Evolutionary conservation across 2,797 vertebrate genomes (phyloP).

Genomic region (Neosilurus hyrtlii): DNA sequence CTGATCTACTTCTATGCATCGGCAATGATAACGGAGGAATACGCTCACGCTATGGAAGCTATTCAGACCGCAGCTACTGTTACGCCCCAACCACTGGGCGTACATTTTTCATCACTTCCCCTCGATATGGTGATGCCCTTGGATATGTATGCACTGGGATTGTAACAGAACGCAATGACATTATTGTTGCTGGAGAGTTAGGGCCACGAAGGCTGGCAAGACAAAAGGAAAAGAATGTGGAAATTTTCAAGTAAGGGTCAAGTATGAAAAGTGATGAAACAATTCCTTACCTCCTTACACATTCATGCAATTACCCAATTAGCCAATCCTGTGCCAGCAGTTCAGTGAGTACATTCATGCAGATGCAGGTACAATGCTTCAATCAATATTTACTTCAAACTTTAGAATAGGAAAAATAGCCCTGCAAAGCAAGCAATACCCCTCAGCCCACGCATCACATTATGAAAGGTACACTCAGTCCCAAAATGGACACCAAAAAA

Average conservation of each 20-base stretch:
- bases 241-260: constrained; percentile 85
- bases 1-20: constrained; percentile 89
- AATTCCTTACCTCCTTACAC: neutral
- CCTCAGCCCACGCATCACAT: too few species aligned
- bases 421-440: too few species aligned
- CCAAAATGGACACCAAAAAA: too few species aligned
- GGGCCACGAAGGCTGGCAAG: constrained; percentile 84
- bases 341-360: neutral
- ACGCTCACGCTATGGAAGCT: constrained; percentile 84
- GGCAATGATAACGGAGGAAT: constrained; percentile 90
- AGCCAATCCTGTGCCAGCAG: neutral
- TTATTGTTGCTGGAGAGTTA: constrained; percentile 90
- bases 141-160: constrained; percentile 86
- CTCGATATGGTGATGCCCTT: constrained; percentile 87
- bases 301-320: neutral
- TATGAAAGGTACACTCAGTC: too few species aligned
- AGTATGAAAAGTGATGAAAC: constrained; percentile 5
- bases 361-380: neutral
- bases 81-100: constrained; percentile 81
- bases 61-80: constrained; percentile 89
- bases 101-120: constrained; percentile 90
- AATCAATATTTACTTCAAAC: neutral
- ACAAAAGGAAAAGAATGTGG: constrained; percentile 82
- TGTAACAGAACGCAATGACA: constrained; percentile 85
- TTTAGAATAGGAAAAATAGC: too few species aligned